A percentile compares a stretch with the other conserved stretches of the same genome.
phyloP scores from a whole-genome alignment of 1,140 invertebrate genomes.

The Dicyema japonicum region DNA sequence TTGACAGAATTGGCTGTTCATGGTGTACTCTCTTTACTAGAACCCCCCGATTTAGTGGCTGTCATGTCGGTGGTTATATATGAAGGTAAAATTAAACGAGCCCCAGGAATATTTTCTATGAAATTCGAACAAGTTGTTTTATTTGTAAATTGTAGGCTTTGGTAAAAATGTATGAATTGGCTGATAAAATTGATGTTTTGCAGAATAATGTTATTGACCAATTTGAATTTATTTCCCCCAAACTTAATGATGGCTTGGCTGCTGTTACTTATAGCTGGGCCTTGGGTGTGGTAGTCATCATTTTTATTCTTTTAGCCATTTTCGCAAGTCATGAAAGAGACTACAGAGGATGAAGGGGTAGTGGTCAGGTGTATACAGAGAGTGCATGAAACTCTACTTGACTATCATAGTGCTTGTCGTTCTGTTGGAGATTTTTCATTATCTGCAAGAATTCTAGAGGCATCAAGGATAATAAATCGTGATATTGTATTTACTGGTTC shows the following conservation, averaged over 20 bases:
- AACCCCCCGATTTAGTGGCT: too few species aligned
- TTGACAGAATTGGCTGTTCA: too few species aligned
- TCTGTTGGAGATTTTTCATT: constrained; percentile 64
- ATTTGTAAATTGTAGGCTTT: too few species aligned
- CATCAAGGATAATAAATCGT: constrained; percentile 55
- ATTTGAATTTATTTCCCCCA: constrained; percentile 20
- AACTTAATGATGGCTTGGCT: constrained; percentile 2
- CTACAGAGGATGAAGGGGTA: constrained; percentile 78
- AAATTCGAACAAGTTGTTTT: constrained; percentile 4
- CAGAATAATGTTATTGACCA: constrained; percentile 25
- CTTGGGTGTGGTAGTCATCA: constrained; percentile 3
- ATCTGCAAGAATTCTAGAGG: constrained; percentile 69
- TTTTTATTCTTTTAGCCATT: constrained; percentile 32
- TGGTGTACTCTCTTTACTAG: too few species aligned
- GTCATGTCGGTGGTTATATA: too few species aligned
- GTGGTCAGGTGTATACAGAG: constrained; percentile 87
- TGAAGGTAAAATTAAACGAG: too few species aligned
- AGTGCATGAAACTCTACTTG: constrained; percentile 50
- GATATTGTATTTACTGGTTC: constrained; percentile 92
- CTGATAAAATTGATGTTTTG: constrained; percentile 22
- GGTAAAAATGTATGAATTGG: too few species aligned
- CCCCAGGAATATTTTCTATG: too few species aligned
- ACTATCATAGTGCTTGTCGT: constrained; percentile 55
- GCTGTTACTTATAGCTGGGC: neutral
- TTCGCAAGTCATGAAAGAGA: constrained; percentile 55